Evolutionary conservation across 1,140 invertebrate species (phyloP).

Genomic region (Lerema accius): DNA sequence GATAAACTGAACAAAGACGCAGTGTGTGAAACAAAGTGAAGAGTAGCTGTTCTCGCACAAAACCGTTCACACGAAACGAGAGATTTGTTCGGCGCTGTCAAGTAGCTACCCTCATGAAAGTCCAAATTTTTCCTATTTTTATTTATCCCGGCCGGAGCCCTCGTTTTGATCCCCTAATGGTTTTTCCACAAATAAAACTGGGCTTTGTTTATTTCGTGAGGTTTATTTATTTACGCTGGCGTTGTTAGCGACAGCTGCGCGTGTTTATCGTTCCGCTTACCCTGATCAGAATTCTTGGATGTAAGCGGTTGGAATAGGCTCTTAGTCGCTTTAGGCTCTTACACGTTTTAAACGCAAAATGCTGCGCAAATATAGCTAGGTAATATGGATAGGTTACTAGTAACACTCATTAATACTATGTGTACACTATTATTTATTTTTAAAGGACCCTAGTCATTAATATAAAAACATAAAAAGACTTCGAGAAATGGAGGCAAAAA

Average conservation of each 20-base stretch:
- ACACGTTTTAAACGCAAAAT: no score
- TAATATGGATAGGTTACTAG: no score
- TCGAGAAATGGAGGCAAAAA: no score
- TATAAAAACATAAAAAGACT: no score
- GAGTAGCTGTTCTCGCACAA: no score
- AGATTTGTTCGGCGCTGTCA: slow-evolving; percentile 8
- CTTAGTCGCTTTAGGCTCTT: slow-evolving; percentile 23
- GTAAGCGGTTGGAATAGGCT: slow-evolving; percentile 3
- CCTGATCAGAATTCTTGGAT: slow-evolving; percentile 49
- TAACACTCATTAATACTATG: no score
- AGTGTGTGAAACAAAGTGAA: no score
- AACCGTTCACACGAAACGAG: slow-evolving; percentile 1
- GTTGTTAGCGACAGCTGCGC: slow-evolving; percentile 62
- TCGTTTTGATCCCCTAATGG: slow-evolving; percentile 70
- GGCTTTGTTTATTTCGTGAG: slow-evolving; percentile 63
- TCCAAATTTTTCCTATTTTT: slow-evolving; percentile 47
- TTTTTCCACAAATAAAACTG: slow-evolving; percentile 69
- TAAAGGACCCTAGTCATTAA: no score
- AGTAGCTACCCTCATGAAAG: slow-evolving; percentile 31
- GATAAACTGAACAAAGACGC: no score
- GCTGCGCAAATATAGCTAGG: no score
- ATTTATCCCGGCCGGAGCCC: slow-evolving; percentile 47
- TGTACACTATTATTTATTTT: no score
- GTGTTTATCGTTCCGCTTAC: slow-evolving; percentile 65
- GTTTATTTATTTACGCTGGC: slow-evolving; percentile 64